Evolutionary conservation across 2,113 vertebrate genomes (phyloP), one percentile per base, ranked within the genome.

Genomic region (Bufo gargarizans): DNA sequence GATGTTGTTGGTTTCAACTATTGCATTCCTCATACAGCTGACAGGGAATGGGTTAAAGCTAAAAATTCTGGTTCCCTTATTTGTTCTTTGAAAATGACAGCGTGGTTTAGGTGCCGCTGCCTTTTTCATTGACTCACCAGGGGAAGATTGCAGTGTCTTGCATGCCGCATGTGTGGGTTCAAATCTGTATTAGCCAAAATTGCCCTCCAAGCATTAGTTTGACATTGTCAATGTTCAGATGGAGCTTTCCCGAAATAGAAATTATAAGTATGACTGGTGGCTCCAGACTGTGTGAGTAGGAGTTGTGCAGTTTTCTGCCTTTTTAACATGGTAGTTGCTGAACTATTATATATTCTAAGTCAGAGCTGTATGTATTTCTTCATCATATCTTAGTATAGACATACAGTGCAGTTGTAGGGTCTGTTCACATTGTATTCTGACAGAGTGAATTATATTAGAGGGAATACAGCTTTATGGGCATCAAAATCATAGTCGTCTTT

Each of bases 251-350:
- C 67, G 72, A 89, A 84, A 89, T 89, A 89, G 87, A 84, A 77
- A n/a, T 84, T 78, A 50, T 84, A 84, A 89, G 81, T 89, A 78
- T 78, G 81, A 89, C 72, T 89, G 49, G 59, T 78, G 87, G 87
- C 82, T 84, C 50, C 87, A 89, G 87, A 89, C 87, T 89, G 87
- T 69, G 82, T 20, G 87, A 89, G 87, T 84, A 84, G 87, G 87
- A 89, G 87, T 89, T 69, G 49, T 84, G 81, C 82, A 84, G 67
- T 84, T 84, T 84, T 88, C 80, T 83, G 63, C 76, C 16, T 87
- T 81, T 74, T 85, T 85, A 76, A 76, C 69, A 76, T 61, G 84
- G 71, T 76, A 61, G 69, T 85, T 56, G 69, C 84, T 74, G 55
- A 71, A 53, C 63, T 84, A n/a, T 53, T 69, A 71, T 71, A 50